Base-by-base conservation (phyloP, 2,888 invertebrate genomes). In the Clistopyga incitator region DNA sequence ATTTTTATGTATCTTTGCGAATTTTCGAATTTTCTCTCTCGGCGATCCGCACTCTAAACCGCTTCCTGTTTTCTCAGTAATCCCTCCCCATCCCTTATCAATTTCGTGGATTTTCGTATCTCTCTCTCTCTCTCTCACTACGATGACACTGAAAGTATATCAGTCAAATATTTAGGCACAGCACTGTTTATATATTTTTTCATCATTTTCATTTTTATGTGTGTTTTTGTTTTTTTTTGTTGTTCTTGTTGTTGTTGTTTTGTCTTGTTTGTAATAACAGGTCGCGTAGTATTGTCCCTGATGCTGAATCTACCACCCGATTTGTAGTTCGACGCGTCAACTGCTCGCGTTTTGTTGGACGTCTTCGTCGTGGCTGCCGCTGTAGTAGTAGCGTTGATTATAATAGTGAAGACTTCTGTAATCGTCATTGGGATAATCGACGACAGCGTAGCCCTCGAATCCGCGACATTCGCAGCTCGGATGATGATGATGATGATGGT, bases 91-190 rank as follows among this genome's bases (percentile, higher is more conserved):
- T 38, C 65, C 20, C 67, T 2, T 42, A 18, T 38, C 23, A 23
- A 15, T 56, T 71, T 56, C 54, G 34, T 38, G 38, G 45, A 59
- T 34, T 74, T 20, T 78, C 54, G 38, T 38, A 38, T 61, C 38
- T 29, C 29, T 29, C 4, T 61, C 38, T 29, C 29, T 29, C 4
- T 74, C 29, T 15, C 23, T 74, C 82, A 82, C 77, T 78, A 70
- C 61, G 56, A 29, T 64, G 54, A 67, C 77, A 52, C 68, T 56
- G 61, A 68, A 68, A 82, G 61, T 78, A 38, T 75, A 59, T 82
- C 75, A 71, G 74, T 81, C 83, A 77, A 64, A 75, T 78, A 82
- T 84, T 85, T 86, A 86, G 85, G 85, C 86, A 86, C 85, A 86
- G 84, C 86, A 86, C 86, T 86, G 79, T 85, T 81, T 79, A 78